Percentiles rank a stretch among this genome's conserved stretches.
These are phyloP conservation scores for Lepidochrysops patricia DNA, from an alignment of 2,888 invertebrate genomes.

Conservation along the genomic window DNA sequence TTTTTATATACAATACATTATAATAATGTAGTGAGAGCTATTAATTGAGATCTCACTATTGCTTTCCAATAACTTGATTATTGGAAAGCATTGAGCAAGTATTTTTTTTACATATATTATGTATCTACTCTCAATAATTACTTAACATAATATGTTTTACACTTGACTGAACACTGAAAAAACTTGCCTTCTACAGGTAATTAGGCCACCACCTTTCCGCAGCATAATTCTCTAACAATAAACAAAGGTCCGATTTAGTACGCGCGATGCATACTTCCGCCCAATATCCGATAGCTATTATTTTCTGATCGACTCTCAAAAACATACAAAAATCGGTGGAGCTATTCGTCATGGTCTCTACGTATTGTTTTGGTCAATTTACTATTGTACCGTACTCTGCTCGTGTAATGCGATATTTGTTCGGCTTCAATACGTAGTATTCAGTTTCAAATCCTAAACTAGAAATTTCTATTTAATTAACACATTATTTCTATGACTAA, in stretches of 20 bases:
- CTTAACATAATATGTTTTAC: no score
- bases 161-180: no score
- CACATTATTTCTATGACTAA: background rate
- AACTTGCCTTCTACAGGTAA: no score
- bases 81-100: no score
- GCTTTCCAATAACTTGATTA: no score
- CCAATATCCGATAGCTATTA: conserved; percentile 60
- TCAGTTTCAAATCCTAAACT: background rate
- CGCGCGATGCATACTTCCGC: conserved; percentile 57
- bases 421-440: background rate
- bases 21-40: no score
- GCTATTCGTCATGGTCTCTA: conserved; percentile 57
- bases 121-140: no score
- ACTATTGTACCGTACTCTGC: conserved; percentile 32
- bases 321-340: conserved; percentile 60
- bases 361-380: conserved; percentile 59
- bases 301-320: conserved; percentile 59
- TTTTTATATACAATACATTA: no score
- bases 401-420: conserved; percentile 12
- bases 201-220: conserved; percentile 5
- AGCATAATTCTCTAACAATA: conserved; percentile 31
- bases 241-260: conserved; percentile 44
- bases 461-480: background rate
- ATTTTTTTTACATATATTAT: no score
- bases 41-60: no score